These are phyloP conservation scores for Bradypus variegatus DNA, from an alignment of 2,797 vertebrate genomes.

Conservation along the genomic window DNA sequence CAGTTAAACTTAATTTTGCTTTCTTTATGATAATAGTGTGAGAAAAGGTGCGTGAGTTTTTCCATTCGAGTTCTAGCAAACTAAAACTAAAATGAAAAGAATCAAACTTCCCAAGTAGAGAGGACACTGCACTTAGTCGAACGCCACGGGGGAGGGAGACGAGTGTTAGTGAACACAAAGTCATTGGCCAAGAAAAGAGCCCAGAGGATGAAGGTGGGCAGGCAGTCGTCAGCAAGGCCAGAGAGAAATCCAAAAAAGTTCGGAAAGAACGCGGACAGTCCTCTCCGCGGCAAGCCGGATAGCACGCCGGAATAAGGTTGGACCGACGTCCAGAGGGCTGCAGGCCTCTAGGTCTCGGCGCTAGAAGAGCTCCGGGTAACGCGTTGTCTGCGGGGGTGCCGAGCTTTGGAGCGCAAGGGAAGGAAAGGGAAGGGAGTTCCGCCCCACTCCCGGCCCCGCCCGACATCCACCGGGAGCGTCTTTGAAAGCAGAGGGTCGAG, in stretches of 20 bases:
- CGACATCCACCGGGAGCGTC: fast-evolving
- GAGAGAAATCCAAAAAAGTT: not conserved
- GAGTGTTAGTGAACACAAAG: not conserved
- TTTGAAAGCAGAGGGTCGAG: not conserved
- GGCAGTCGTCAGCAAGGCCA: not conserved
- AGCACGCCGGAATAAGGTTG: not conserved
- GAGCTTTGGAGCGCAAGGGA: not conserved
- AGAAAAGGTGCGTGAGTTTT: not conserved
- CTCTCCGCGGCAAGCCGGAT: fast-evolving
- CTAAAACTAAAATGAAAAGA: not conserved
- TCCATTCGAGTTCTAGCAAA: not conserved
- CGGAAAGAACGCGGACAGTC: not conserved
- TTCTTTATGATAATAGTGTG: not conserved
- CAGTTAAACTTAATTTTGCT: not conserved
- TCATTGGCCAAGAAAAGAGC: not conserved
- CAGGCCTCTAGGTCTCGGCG: not conserved
- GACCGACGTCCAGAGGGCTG: not conserved
- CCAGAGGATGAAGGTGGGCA: not conserved
- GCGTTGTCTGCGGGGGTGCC: not conserved
- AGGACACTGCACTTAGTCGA: not conserved
- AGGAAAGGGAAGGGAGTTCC: not conserved
- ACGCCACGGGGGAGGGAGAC: too few species aligned
- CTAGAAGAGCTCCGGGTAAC: not conserved
- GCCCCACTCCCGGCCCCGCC: too few species aligned
- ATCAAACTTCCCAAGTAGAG: not conserved